Evolutionary conservation across 2,888 invertebrate species (phyloP).

Genomic region (Pimpla rufipes): DNA sequence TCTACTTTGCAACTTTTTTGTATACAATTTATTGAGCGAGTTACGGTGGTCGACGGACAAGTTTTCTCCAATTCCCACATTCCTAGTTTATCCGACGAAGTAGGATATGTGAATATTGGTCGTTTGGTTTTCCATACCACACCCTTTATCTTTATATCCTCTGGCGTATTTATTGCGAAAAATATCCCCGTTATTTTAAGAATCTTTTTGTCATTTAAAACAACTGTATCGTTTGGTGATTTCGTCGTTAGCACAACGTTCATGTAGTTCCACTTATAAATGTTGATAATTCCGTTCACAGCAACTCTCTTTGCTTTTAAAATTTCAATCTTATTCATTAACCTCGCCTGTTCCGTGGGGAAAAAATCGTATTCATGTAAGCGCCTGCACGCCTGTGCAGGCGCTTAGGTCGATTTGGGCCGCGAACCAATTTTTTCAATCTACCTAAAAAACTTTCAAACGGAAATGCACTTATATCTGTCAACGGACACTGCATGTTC

Average conservation of each 20-base stretch:
- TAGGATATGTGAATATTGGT: slow-evolving; percentile 29
- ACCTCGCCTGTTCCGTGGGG: not conserved
- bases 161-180: not conserved
- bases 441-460: slow-evolving; percentile 64
- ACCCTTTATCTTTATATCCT: slow-evolving; percentile 25
- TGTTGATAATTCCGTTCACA: slow-evolving; percentile 1
- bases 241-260: slow-evolving; percentile 6
- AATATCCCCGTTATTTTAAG: slow-evolving; percentile 25
- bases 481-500: slow-evolving; percentile 51
- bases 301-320: not conserved
- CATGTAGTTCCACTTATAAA: slow-evolving; percentile 5
- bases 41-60: slow-evolving; percentile 1
- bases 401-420: slow-evolving; percentile 56
- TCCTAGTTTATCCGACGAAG: slow-evolving; percentile 11
- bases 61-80: slow-evolving; percentile 27
- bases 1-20: slow-evolving; percentile 12
- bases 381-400: slow-evolving; percentile 62
- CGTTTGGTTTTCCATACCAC: slow-evolving; percentile 29
- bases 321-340: slow-evolving; percentile 13
- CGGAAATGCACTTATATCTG: slow-evolving; percentile 55
- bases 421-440: slow-evolving; percentile 58
- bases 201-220: slow-evolving; percentile 26
- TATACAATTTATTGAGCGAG: slow-evolving; percentile 8
- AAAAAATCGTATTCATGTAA: slow-evolving; percentile 33
- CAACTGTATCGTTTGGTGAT: slow-evolving; percentile 19